Evolutionary conservation across 2,797 vertebrate genomes (phyloP).

Genomic region (Florisuga fusca): DNA sequence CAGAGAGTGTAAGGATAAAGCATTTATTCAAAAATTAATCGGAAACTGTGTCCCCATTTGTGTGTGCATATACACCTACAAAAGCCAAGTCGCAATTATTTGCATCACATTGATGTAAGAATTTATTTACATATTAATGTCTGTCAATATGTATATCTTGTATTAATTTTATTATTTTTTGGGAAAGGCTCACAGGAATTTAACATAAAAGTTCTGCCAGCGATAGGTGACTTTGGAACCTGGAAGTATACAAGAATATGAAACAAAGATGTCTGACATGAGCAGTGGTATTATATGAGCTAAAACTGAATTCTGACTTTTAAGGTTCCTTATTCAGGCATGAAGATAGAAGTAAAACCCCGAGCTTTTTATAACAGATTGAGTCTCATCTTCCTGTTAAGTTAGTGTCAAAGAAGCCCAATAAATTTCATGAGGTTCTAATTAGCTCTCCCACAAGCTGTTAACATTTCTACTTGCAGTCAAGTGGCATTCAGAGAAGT

Average conservation of each 20-base stretch:
- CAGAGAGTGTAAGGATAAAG: neutral
- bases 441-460: constrained; percentile 46
- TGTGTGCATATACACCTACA: neutral
- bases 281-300: neutral
- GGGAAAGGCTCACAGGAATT: neutral
- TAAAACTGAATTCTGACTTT: neutral
- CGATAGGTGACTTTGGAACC: neutral
- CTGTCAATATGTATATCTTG: neutral
- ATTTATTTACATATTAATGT: neutral
- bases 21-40: neutral
- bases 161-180: neutral
- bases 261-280: neutral
- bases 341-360: neutral
- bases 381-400: constrained; percentile 12
- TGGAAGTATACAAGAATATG: neutral
- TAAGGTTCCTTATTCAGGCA: neutral
- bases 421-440: constrained; percentile 47
- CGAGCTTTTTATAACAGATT: neutral
- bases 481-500: constrained; percentile 46
- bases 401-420: neutral
- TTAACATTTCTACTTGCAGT: constrained; percentile 33
- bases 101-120: neutral
- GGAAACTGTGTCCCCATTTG: neutral
- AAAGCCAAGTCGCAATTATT: neutral
- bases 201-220: neutral